Evolutionary conservation across 2,113 vertebrate genomes (phyloP), one percentile per base, ranked within the genome.

Genomic region (Silurus glanis): DNA sequence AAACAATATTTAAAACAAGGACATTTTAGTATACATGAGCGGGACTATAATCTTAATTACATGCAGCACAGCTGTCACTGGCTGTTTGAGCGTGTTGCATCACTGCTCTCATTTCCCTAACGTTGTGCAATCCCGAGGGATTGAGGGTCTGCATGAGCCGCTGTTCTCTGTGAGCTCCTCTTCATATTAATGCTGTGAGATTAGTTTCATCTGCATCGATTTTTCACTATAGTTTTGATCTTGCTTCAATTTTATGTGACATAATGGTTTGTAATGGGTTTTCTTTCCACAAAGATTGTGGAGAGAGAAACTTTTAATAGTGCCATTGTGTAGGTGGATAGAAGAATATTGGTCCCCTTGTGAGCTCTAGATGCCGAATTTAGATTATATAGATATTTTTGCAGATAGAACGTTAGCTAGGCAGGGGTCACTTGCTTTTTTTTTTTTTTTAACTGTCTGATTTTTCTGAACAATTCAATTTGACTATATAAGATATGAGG

Each of bases 101-200:
- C 87, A 80, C 69, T 82, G 59, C 66, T 79, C 53, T 85, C 59
- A 82, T 61, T 76, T 76, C 55, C 25, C 53, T 82, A 75, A 76
- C 78, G 79, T 61, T 13, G 16, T 62, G 80, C 25, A 85, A n/a
- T 85, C 87, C n/a, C 71, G 25, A 28, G 75, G 64, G 74, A 72
- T 74, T 14, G 49, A 21, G 84, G 3, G 10, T 84, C 69, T 28
- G 78, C 79, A 58, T 17, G 83, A 62, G 59, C 76, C 62, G 8
- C 28, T 72, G 64, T 59, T 86, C 58, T 56, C 59, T 17, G 56
- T 13, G n/a, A 66, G 72, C 25, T 47, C 16, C 5, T 47, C 72
- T 55, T 74, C 5, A 55, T 47, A 28, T n/a, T 62, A 0, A 53
- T 55, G 59, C 49, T 17, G 61, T 55, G 25, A 56, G 71, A 72